A percentile compares a stretch with the other conserved stretches of the same genome.
phyloP scores from a whole-genome alignment of 2,113 vertebrate genomes.

The Thermophis baileyi region DNA sequence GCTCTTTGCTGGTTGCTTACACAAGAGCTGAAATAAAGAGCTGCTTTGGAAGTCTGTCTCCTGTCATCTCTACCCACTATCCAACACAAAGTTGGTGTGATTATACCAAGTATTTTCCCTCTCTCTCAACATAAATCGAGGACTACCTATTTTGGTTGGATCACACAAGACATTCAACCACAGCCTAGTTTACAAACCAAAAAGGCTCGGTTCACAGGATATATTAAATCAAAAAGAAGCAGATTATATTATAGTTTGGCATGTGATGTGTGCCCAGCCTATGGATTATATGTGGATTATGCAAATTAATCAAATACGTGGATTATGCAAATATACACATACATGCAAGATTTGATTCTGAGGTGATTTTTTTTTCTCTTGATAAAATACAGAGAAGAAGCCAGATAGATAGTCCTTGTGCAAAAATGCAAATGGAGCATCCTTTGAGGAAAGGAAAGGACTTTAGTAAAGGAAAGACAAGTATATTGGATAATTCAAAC shows the following conservation, averaged over 20 bases:
- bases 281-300: background rate
- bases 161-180: background rate
- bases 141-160: background rate
- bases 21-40: no score
- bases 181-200: background rate
- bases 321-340: background rate
- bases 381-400: background rate
- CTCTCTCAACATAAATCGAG: background rate
- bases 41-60: no score
- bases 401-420: background rate
- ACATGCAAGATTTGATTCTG: background rate
- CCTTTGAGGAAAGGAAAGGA: background rate
- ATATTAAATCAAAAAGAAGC: background rate
- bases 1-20: no score
- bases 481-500: background rate
- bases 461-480: background rate
- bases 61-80: no score
- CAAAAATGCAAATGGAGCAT: background rate
- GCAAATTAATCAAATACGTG: background rate
- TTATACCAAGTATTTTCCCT: background rate
- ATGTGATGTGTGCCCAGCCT: background rate
- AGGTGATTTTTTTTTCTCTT: background rate
- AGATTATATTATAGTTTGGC: background rate
- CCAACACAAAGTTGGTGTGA: background rate
- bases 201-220: background rate